Base-by-base conservation (phyloP, 2,888 invertebrate species). In the Dusona sp. region DNA sequence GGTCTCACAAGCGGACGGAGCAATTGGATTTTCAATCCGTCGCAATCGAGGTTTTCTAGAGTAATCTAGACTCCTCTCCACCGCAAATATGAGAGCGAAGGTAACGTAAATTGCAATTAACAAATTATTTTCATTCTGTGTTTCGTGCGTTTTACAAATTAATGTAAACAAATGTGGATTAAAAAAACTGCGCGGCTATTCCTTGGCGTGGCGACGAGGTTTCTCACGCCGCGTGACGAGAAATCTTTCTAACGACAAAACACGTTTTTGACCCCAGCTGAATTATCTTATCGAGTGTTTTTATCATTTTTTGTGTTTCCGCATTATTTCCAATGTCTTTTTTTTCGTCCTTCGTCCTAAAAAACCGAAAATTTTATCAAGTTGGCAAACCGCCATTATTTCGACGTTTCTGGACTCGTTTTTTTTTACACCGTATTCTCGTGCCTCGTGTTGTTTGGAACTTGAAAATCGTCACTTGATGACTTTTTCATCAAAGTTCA, bases 31-130 rank as follows among this genome's bases (percentile, higher is more conserved):
- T 42, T 75, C 85, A 89, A 91, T 92, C 92, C 90, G 84, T 61
- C 87, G 75, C 25, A 86, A 93, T 93, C 93, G 86, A 85, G 88
- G 89, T 87, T 87, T 90, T 91, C 90, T 91, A 90, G 90, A 89
- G 45, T 88, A 64, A 90, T 92, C 90, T 92, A 91, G 89, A 86
- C 84, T 88, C 90, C 87, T 90, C 86, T 79, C 87, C 88, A 80
- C 83, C 72, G 80, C 61, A 65, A 89, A 85, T 64, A 94, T 94
- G 94, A 94, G 94, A 91, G 94, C 94, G 70, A 94, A 94, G 94
- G 94, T 94, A 90, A 89, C 79, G 82, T 67, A 68, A 73, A 57
- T 79, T 64, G 16, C 42, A 79, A 42, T 57, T 25, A 42, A 75
- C 4, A 74, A 42, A 25, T 85, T 89, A 88, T 88, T 90, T 89